Conservation (phyloP, 2,888 invertebrate species). For the Melanotus villosus region DNA sequence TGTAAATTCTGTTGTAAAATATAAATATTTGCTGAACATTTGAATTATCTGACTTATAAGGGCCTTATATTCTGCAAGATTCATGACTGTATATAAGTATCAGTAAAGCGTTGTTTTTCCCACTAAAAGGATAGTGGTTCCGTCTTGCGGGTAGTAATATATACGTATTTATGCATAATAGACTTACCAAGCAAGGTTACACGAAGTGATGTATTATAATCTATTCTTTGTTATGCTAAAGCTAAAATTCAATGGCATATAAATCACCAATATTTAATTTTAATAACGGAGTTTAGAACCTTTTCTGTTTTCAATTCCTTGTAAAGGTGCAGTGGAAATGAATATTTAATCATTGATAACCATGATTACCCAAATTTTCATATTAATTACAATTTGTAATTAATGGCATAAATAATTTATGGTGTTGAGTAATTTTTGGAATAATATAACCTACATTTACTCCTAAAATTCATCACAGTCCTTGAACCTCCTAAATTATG, state of each 20-base stretch:
- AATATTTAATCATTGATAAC: too few species aligned
- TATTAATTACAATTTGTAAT: too few species aligned
- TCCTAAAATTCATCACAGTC: not conserved
- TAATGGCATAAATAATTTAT: too few species aligned
- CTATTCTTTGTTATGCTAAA: conserved; percentile 22
- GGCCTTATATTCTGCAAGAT: too few species aligned
- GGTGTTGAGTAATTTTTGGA: too few species aligned
- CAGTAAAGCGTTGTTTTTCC: conserved; percentile 8
- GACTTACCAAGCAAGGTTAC: conserved; percentile 27
- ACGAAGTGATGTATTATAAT: conserved; percentile 26
- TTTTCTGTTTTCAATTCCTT: conserved; percentile 5
- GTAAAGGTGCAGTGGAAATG: not conserved
- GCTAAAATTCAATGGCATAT: conserved; percentile 23
- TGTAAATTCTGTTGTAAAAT: too few species aligned
- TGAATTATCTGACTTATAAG: too few species aligned
- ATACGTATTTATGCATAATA: conserved; percentile 2
- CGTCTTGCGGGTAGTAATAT: conserved; percentile 12
- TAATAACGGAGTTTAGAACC: conserved; percentile 5
- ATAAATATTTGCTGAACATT: too few species aligned
- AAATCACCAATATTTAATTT: conserved; percentile 25
- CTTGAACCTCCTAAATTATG: conserved; percentile 15
- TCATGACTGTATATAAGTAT: too few species aligned
- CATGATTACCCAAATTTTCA: too few species aligned
- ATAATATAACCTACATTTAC: too few species aligned
- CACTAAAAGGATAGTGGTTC: not conserved